These are phyloP conservation scores for Cynoglossus semilaevis DNA, from an alignment of 2,113 vertebrate species.

Conservation along the genomic window DNA sequence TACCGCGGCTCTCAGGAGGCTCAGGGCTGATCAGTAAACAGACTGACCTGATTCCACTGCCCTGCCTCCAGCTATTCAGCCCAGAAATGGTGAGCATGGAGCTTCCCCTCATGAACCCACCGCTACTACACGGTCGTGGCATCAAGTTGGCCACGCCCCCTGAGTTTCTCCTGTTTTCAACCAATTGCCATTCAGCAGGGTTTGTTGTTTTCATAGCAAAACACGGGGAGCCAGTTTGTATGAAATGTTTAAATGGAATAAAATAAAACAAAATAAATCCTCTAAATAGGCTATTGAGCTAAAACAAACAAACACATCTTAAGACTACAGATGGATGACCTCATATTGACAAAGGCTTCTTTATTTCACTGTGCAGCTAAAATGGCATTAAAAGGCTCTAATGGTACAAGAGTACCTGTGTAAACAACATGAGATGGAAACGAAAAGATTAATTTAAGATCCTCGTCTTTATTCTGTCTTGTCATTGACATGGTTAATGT, in stretches of 20 bases:
- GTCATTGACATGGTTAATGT: constrained; percentile 39
- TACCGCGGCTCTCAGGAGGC: constrained; percentile 48
- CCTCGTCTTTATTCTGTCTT: constrained; percentile 12
- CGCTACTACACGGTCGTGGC: constrained; percentile 24
- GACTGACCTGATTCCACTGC: constrained; percentile 59
- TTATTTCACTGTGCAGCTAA: not conserved
- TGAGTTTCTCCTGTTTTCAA: constrained; percentile 18
- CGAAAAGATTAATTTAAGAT: constrained; percentile 25
- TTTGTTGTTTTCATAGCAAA: constrained; percentile 27
- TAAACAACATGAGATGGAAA: not conserved
- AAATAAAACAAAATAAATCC: constrained; percentile 40
- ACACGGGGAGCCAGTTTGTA: constrained; percentile 32
- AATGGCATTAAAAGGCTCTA: not conserved
- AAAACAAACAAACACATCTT: constrained; percentile 3
- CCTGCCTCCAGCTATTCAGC: constrained; percentile 47
- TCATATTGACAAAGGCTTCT: not conserved
- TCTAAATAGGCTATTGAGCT: constrained; percentile 2
- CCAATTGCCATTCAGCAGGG: constrained; percentile 15
- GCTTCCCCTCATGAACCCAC: constrained; percentile 41
- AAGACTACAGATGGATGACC: not conserved
- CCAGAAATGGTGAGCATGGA: constrained; percentile 39
- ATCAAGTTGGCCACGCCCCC: constrained; percentile 30
- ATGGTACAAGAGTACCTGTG: not conserved
- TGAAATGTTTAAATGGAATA: constrained; percentile 30
- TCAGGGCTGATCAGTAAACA: constrained; percentile 63